A percentile compares a stretch with the other conserved stretches of the same genome.
phyloP scores from a whole-genome alignment of 2,797 vertebrate species.

The Salarias fasciatus region DNA sequence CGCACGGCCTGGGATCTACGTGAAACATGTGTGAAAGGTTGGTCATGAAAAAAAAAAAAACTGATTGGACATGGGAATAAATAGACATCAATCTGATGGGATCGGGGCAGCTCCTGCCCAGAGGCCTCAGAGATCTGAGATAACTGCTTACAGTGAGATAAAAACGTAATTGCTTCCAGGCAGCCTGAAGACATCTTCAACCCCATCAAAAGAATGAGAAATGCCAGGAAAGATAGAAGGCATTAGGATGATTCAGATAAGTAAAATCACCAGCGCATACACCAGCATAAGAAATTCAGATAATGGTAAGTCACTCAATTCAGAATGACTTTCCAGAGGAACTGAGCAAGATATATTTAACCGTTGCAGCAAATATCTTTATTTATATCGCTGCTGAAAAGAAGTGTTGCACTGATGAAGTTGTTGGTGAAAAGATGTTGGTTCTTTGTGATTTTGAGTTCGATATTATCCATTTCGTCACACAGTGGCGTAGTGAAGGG shows the following conservation, averaged over 20 bases:
- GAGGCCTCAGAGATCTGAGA: slow-evolving; percentile 36
- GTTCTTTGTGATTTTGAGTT: too few relatives aligned
- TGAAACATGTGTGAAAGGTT: slow-evolving; percentile 41
- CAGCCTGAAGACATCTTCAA: slow-evolving; percentile 31
- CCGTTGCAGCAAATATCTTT: too few relatives aligned
- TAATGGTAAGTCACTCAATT: too few relatives aligned
- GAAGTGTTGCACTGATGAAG: too few relatives aligned
- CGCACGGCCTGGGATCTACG: slow-evolving; percentile 29
- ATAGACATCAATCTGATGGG: slow-evolving; percentile 45
- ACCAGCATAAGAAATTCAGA: too few relatives aligned
- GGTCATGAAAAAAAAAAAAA: slow-evolving; percentile 47
- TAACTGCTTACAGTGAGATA: slow-evolving; percentile 45
- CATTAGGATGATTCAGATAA: slow-evolving; percentile 1
- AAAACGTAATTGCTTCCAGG: slow-evolving; percentile 41
- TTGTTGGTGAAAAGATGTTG: too few relatives aligned
- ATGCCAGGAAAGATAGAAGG: background rate
- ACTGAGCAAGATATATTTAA: too few relatives aligned
- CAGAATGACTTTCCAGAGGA: too few relatives aligned
- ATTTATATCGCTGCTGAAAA: too few relatives aligned
- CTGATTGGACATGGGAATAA: slow-evolving; percentile 27
- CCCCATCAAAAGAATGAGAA: slow-evolving; percentile 30
- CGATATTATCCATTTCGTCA: too few relatives aligned
- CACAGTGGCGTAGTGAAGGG: too few relatives aligned
- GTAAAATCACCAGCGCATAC: background rate
- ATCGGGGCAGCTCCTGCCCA: slow-evolving; percentile 37